Conservation (phyloP, 2,888 invertebrate species). For the Nomada hirtipes region DNA sequence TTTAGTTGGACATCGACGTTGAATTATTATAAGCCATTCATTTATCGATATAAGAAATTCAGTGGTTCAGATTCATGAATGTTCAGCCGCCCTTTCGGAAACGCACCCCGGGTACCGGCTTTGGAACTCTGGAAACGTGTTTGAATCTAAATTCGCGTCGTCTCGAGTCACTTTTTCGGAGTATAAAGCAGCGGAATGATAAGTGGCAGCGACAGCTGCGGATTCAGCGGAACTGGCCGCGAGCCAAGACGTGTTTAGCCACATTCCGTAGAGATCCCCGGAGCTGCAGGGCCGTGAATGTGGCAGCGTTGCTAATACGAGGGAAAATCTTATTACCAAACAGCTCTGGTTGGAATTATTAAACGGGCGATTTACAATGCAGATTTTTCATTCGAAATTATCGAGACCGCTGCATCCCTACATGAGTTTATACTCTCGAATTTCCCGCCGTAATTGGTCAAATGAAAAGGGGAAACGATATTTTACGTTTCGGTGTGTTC, state of each 20-base stretch:
- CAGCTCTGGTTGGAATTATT: slow-evolving; percentile 13
- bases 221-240: slow-evolving; percentile 22
- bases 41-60: too few species aligned
- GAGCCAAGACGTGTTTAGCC: slow-evolving; percentile 45
- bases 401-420: background rate
- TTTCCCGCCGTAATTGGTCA: too few species aligned
- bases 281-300: background rate
- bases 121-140: background rate
- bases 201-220: slow-evolving; percentile 40
- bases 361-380: slow-evolving; percentile 29
- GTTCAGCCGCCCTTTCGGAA: too few species aligned
- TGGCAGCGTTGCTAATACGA: slow-evolving; percentile 6
- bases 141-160: background rate
- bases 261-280: slow-evolving; percentile 31
- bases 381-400: slow-evolving; percentile 13
- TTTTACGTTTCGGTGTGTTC: background rate
- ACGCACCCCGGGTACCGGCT: too few species aligned
- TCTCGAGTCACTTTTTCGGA: background rate
- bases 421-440: too few species aligned
- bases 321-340: slow-evolving; percentile 36
- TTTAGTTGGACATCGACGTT: too few species aligned
- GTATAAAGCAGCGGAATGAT: slow-evolving; percentile 31
- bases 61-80: too few species aligned
- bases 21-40: too few species aligned
- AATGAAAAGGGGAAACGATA: background rate